Base-by-base conservation (phyloP, 2,888 invertebrate species). In the Drosophila paranaensis region DNA sequence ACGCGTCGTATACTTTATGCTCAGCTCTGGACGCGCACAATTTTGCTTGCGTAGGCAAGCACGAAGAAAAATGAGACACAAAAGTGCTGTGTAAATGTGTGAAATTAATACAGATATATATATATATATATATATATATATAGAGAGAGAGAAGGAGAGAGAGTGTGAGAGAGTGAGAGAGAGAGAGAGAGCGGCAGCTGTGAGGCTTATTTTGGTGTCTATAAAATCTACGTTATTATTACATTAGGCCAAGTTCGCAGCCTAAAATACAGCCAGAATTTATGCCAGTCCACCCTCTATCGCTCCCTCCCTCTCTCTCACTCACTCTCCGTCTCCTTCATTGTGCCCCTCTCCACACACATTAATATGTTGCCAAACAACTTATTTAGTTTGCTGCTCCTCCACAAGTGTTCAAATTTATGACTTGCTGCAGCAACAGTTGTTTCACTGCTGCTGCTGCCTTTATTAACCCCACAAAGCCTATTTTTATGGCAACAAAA, bases 61-160 rank as follows among this genome's bases (percentile, higher is more conserved):
- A 55, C 54, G 43, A 74, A 77, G 78, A 77, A 77, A 77, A 78
- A 78, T 81, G 76, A 77, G 74, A 82, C 81, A 81, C 69, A 84
- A 84, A 83, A 82, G 82, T 84, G 79, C 77, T 82, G 82, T 77
- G 82, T 80, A 83, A 83, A 84, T 84, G 83, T 84, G 84, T 73
- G 84, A 84, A 84, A 84, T 82, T 81, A 84, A 82, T 77, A 82
- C 80, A 54, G 46, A 53, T 39, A 56, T 45, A 14, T 43, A 56
- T 27, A 27, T 20, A 33, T 8, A 33, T 33, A 33, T 33, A 33
- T 33, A 8, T 33, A 8, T 33, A 33, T 33, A 33, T 33, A 33
- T 6, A 33, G 6, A 33, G 30, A 33, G 30, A 8, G 30, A 20
- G 20, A 20, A 20, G 27, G 27, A 27, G 3, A 33, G 30, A 33